These are phyloP conservation scores for Leptarthrus brevirostris DNA, from an alignment of 2,888 invertebrate genomes.

Conservation along the genomic window DNA sequence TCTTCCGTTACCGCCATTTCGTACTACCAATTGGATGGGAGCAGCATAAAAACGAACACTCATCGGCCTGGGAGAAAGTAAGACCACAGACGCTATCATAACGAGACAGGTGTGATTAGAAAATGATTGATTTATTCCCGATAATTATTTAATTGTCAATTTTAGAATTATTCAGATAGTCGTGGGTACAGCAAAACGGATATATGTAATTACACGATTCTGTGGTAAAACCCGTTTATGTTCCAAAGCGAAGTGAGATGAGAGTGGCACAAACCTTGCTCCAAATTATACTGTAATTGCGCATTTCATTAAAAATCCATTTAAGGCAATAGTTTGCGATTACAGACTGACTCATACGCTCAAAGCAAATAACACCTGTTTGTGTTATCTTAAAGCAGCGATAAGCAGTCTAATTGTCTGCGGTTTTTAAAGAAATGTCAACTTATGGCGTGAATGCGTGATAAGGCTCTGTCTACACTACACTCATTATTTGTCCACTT, in stretches of 20 bases:
- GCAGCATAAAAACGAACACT: neutral
- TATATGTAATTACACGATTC: neutral
- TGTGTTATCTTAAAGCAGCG: no score
- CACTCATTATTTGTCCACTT: no score
- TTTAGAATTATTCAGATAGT: neutral
- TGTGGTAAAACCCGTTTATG: neutral
- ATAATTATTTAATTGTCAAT: neutral
- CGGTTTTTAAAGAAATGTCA: no score
- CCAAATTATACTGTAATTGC: neutral
- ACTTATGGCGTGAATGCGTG: no score
- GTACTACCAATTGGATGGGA: neutral
- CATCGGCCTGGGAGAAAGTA: neutral
- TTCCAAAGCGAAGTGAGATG: no score
- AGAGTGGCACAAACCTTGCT: neutral
- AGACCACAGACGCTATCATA: neutral
- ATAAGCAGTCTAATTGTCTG: no score
- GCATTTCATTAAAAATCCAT: neutral
- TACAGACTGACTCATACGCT: neutral
- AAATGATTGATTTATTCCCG: constrained; percentile 5
- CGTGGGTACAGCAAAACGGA: no score
- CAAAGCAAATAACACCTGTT: no score
- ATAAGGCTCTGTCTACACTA: no score
- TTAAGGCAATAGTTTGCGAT: neutral
- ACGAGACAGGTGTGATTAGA: neutral
- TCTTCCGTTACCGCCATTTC: neutral